Evolutionary conservation across 2,888 invertebrate species (phyloP).

Genomic region (Cosmorhoe ocellata): DNA sequence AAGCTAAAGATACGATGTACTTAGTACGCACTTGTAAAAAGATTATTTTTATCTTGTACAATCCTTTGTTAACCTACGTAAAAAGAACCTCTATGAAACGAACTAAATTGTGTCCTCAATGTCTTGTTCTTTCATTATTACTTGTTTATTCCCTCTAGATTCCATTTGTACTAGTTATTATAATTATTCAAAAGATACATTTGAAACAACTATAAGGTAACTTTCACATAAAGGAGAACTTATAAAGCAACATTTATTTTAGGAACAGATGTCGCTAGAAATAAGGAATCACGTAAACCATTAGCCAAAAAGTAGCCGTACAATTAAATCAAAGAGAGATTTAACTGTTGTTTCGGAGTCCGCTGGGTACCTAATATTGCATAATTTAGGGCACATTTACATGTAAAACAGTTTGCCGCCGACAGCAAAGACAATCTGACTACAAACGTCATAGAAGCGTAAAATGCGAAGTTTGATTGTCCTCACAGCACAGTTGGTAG

Average conservation of each 20-base stretch:
- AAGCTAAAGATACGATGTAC: constrained; percentile 6
- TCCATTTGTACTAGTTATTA: too few relatives aligned
- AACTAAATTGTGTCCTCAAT: too few relatives aligned
- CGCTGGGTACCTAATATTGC: constrained; percentile 35
- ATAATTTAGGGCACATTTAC: constrained; percentile 41
- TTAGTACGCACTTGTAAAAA: constrained; percentile 12
- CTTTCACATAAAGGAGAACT: too few relatives aligned
- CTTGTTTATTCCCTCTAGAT: too few relatives aligned
- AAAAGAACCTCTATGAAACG: too few relatives aligned
- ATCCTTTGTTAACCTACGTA: too few relatives aligned
- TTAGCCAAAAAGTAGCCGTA: constrained; percentile 14
- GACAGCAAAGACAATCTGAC: background rate
- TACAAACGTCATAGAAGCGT: too few relatives aligned
- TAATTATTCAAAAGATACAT: too few relatives aligned
- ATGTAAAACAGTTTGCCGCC: constrained; percentile 2
- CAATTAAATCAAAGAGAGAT: constrained; percentile 22
- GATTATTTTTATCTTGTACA: background rate
- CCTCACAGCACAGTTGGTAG: too few relatives aligned
- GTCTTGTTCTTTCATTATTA: too few relatives aligned
- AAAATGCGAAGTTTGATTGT: too few relatives aligned
- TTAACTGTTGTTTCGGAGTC: constrained; percentile 30
- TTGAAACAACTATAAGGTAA: too few relatives aligned
- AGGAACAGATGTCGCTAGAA: constrained; percentile 6
- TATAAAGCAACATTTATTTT: background rate
- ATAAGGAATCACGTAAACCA: constrained; percentile 11